Evolutionary conservation across 2,888 invertebrate species (phyloP), one percentile per base, ranked within the genome.

Genomic region (Maniola hyperantus): DNA sequence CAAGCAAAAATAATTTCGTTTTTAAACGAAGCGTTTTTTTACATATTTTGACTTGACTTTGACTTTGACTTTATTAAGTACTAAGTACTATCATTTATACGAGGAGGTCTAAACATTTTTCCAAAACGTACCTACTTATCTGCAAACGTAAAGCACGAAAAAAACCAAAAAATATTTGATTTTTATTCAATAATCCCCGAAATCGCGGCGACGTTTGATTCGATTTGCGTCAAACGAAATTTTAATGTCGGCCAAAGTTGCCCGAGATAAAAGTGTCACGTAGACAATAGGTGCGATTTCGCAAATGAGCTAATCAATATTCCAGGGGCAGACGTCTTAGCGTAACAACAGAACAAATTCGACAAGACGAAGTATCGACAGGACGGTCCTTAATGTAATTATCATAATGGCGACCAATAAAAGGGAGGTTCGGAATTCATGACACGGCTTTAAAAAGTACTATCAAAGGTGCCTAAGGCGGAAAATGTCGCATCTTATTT

Each of bases 381-480:
- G 85, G 83, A 81, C 87, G 82, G 82, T 80, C 88, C 87, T 87
- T 90, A 91, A 91, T 85, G 87, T 87, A 91, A 92, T 91, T 91
- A 91, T 89, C 89, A 90, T 91, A 91, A 92, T 91, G 88, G 85
- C 85, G 85, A 87, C 89, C 90, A 90, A 91, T 91, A 91, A 91
- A 91, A 89, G 89, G 84, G 88, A 88, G 85, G 86, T 89, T 86
- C 86, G 78, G 83, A 87, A 88, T 89, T 90, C 88, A 88, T 88
- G 88, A 89, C 88, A 82, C 83, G 86, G 90, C 88, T 90, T 89
- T 89, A 88, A 88, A 89, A 89, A 89, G 87, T 89, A 88, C 87
- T 87, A 89, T 89, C 88, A 89, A 89, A 90, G 88, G 86, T 90
- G 88, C 88, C 87, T 81, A 79, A 85, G 88, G 90, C 90, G 88